Evolutionary conservation across 2,113 vertebrate genomes (phyloP), one percentile per base, ranked within the genome.

Genomic region (Romanogobio albipinnatus): DNA sequence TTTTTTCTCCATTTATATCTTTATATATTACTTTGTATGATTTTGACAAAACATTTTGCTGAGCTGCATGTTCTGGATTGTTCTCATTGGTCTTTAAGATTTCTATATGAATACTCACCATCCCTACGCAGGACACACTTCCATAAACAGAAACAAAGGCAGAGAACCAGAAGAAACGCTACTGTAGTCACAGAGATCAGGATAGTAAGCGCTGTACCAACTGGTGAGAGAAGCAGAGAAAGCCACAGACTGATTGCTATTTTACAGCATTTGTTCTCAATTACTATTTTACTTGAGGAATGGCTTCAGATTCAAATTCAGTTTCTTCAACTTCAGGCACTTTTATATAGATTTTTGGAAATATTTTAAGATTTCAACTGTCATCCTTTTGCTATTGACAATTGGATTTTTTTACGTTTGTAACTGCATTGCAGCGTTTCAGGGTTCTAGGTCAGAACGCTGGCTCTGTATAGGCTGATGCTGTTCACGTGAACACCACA

Each of bases 171-270:
- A 85, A 95, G 92, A n/a, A 93, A 90, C 5, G 95, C 94, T 26
- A 94, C 92, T 1, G 93, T 94, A 49, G 94, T 95, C 85, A 95
- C 94, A 4, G 94, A 94, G 89, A 95, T 95, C 87, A 95, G 91
- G 86, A 95, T 95, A 87, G 93, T 91, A 68, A 95, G 90, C 58
- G 94, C 95, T 1, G 91, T 94, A 62, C 93, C 95, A 88, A 95
- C 95, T 95, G 62, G 17, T 66, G 71, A 84, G 71, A 75, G 17
- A 56, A 43, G 89, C 19, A 87, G 10, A 84, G 10, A 76, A 33
- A 68, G 13, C 26, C 2, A 51, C 5, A 6, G 17, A 70, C 19
- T 8, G 0, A 1, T 13, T 47, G 45, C 45, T 53, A 43, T 22
- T n/a, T 43, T 22, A 71, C 19, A n/a, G 68, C 29, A 43, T 73